phyloP scores from a whole-genome alignment of 2,113 vertebrate species.

The Marcusenius ussheri region DNA sequence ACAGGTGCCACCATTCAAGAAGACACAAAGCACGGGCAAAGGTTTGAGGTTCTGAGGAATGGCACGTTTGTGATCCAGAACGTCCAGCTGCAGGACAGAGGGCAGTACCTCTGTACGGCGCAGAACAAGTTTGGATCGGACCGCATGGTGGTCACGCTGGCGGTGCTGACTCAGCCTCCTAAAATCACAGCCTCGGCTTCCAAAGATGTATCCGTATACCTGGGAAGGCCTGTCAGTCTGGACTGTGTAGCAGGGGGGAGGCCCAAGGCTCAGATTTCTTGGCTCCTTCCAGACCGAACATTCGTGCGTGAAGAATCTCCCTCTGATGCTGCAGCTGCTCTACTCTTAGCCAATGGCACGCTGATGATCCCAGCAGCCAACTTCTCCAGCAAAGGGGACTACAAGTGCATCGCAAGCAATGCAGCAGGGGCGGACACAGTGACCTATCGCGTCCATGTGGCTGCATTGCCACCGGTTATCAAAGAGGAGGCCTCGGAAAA shows the following conservation, averaged over 20 bases:
- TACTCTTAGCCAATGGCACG: conserved; percentile 61
- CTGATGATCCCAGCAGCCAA: conserved; percentile 54
- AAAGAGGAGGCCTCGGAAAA: conserved; percentile 46
- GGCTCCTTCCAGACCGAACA: conserved; percentile 65
- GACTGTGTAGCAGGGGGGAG: conserved; percentile 59
- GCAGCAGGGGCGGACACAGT: conserved; percentile 65
- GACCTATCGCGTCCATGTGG: conserved; percentile 60
- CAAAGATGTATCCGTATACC: conserved; percentile 49
- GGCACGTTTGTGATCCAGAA: conserved; percentile 65
- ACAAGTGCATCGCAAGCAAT: conserved; percentile 70
- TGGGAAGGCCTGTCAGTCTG: conserved; percentile 50
- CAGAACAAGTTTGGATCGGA: conserved; percentile 62
- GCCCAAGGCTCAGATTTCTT: conserved; percentile 61
- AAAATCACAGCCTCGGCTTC: conserved; percentile 47
- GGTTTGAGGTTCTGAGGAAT: conserved; percentile 66
- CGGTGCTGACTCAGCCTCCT: conserved; percentile 58
- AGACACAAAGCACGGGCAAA: conserved; percentile 54
- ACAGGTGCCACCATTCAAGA: conserved; percentile 64
- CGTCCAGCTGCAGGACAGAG: conserved; percentile 64
- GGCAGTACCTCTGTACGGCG: conserved; percentile 66
- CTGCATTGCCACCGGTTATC: conserved; percentile 59
- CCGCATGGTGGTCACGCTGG: conserved; percentile 57
- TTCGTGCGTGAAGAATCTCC: conserved; percentile 52
- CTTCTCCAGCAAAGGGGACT: conserved; percentile 64
- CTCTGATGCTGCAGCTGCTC: conserved; percentile 37